Evolutionary conservation across 2,888 invertebrate genomes (phyloP).

Genomic region (Serripes groenlandicus): DNA sequence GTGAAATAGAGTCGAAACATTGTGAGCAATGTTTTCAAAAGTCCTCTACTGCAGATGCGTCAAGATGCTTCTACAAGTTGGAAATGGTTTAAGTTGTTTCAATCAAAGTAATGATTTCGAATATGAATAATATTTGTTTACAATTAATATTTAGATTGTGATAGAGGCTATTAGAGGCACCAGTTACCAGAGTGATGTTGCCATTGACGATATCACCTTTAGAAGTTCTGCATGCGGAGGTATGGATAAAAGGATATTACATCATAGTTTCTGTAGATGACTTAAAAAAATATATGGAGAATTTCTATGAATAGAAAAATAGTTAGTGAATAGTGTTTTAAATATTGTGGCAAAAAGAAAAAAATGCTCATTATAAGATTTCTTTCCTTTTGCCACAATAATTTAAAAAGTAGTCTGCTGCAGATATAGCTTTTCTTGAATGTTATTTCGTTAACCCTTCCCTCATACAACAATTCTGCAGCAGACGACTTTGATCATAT

Average conservation of each 20-base stretch:
- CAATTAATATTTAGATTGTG: constrained; percentile 63
- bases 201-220: constrained; percentile 79
- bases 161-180: constrained; percentile 78
- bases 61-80: too few relatives aligned
- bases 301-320: not conserved
- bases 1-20: too few relatives aligned
- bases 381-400: not conserved
- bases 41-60: too few relatives aligned
- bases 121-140: not conserved
- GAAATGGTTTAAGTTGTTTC: too few relatives aligned
- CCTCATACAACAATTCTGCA: too few relatives aligned
- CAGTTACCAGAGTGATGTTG: constrained; percentile 76
- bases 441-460: too few relatives aligned
- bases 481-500: too few relatives aligned
- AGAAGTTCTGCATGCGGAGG: constrained; percentile 71
- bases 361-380: not conserved
- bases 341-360: not conserved
- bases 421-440: too few relatives aligned
- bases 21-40: too few relatives aligned
- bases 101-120: not conserved
- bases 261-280: not conserved
- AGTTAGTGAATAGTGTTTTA: not conserved
- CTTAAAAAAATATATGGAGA: too few relatives aligned
- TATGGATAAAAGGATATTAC: too few relatives aligned
- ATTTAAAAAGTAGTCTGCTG: too few relatives aligned